Evolutionary conservation across 1,140 invertebrate species (phyloP).

Genomic region (Drosophila mayri): DNA sequence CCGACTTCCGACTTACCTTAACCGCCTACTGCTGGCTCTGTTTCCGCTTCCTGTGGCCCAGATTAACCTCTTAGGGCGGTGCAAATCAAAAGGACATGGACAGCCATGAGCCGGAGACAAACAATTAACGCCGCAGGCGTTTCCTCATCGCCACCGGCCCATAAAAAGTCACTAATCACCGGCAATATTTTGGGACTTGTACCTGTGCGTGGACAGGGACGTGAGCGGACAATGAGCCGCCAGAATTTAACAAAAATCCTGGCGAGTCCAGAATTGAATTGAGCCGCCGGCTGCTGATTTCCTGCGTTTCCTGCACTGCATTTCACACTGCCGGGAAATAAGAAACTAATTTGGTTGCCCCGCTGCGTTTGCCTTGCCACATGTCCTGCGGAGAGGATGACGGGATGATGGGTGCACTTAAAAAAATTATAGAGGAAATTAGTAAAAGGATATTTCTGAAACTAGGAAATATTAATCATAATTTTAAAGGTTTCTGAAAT

Average conservation of each 20-base stretch:
- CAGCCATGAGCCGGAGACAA: constrained; percentile 45
- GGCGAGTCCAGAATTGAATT: not conserved
- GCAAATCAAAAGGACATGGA: constrained; percentile 63
- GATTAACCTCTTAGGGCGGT: constrained; percentile 69
- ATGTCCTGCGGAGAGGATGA: constrained; percentile 64
- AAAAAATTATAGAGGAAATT: not conserved
- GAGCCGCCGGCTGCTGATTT: constrained; percentile 20
- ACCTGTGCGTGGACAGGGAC: constrained; percentile 28
- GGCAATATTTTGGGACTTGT: constrained; percentile 59
- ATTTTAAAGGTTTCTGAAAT: not conserved
- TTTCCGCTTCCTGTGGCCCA: constrained; percentile 70
- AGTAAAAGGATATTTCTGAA: not conserved
- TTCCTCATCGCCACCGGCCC: constrained; percentile 51
- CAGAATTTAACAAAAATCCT: not conserved
- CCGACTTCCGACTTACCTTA: constrained; percentile 15
- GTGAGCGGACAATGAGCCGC: constrained; percentile 44
- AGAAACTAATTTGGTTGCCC: constrained; percentile 66
- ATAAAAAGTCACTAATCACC: constrained; percentile 71
- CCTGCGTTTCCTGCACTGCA: constrained; percentile 55
- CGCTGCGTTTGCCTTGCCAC: constrained; percentile 56
- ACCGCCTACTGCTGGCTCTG: constrained; percentile 20
- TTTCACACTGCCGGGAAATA: constrained; percentile 61
- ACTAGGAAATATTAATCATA: not conserved
- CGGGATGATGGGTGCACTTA: constrained; percentile 14
- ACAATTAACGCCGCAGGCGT: constrained; percentile 79